Base-by-base conservation (phyloP, 2,797 vertebrate species). In the Microhierax caerulescens region DNA sequence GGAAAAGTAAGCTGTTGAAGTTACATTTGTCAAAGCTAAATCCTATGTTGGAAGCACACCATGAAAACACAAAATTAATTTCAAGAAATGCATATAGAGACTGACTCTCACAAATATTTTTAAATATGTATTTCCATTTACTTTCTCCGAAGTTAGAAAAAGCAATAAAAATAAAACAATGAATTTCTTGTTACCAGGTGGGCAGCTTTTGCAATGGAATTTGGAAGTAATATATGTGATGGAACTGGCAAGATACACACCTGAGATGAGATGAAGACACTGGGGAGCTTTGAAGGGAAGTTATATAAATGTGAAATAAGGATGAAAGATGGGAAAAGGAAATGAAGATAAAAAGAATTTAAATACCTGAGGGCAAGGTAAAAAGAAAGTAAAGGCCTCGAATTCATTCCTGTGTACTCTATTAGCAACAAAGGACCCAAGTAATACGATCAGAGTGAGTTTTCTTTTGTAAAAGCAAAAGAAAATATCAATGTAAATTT, bases 11-110 rank as follows among this genome's bases (percentile, higher is more conserved):
- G 85, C 90, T 96, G 92, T 93, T 85, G 60, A 68, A 92, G 64
- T 70, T 92, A 68, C 7, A 70, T 94, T 95, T 91, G 74, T 94
- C 80, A 95, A 88, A 95, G 69, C 48, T 84, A 90, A 93, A 88
- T 89, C 74, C 48, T 70, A 2, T 79, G 68, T 51, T 96, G 92
- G 84, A 95, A 93, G 63, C 17, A 67, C 12, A 50, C 30, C 80
- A 50, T 73, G 85, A 85, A 96, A 97, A 87, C 83, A 93, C 41
- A 77, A 91, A 92, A 91, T 82, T 73, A 76, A n/a, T 90, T 76
- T 15, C 68, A 88, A 60, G 28, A 67, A 79, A 76, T 53, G 34
- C n/a, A 41, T 81, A 34, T 36, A 63, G 47, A 90, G 70, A 34
- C 83, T 59, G 54, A 61, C 36, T 87, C 54, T 93, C 36, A 39